Evolutionary conservation across 2,888 invertebrate species (phyloP), one percentile per base, ranked within the genome.

Genomic region (Drosophila bunnanda): DNA sequence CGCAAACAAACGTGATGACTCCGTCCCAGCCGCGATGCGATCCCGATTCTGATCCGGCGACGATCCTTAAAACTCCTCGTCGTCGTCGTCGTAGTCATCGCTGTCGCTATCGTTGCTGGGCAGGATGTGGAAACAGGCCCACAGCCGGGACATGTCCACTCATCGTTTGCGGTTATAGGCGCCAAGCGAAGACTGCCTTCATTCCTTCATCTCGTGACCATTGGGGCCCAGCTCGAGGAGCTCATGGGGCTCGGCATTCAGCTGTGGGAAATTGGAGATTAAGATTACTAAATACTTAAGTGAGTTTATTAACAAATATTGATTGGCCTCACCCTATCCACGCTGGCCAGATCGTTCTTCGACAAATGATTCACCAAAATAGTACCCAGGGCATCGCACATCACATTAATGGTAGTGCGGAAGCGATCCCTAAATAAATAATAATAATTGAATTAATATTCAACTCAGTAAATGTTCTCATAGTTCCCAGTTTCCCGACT

Each of bases 361-460:
- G 97, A 97, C 76, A 98, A 93, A 80, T 96, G 95, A 88, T 97
- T 95, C 34, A 99, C 98, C 59, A 99, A 95, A 66, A 97, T 97
- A 48, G 98, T 98, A 44, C 99, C 99, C 69, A 98, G 93, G 13
- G 98, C 97, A 92, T 99, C 99, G 85, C 99, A 98, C 92, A 98
- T 95, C 36, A 99, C 99, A 93, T 99, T 99, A 87, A 98, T 95
- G 89, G 97, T 95, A 90, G 97, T 95, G 91, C 97, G 95, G 94
- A 97, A 97, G 80, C 97, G 95, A 93, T 97, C 97, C 72, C 97
- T 97, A 92, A 93, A 71, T 12, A 55, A 0, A 8, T 8, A 3
- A 25, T n/a, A 3, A 3, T 2, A 12, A 7, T 38, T 1, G 4
- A 22, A 25, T 36, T 28, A 1, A 7, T 9, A 4, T 12, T 15